Evolutionary conservation across 2,797 vertebrate genomes (phyloP).

Genomic region (Pseudomugil gertrudae): DNA sequence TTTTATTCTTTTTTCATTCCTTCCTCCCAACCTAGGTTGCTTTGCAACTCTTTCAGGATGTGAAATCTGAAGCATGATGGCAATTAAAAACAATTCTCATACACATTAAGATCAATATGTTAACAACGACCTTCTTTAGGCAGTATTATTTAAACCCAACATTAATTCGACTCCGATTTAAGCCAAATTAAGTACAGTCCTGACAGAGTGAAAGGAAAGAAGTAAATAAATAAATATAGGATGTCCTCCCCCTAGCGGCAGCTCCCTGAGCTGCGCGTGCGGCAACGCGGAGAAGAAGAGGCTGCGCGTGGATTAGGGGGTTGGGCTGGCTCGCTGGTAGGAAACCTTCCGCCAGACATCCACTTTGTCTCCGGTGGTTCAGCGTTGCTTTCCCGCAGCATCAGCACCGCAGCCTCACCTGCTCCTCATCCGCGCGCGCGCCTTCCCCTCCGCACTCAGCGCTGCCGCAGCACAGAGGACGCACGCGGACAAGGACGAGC

Average conservation of each 20-base stretch:
- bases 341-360: slow-evolving; percentile 65
- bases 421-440: slow-evolving; percentile 47
- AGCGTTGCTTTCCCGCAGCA: slow-evolving; percentile 61
- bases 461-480: slow-evolving; percentile 51
- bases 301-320: slow-evolving; percentile 70
- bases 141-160: slow-evolving; percentile 19
- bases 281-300: slow-evolving; percentile 38
- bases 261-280: slow-evolving; percentile 42
- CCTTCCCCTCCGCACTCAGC: slow-evolving; percentile 29
- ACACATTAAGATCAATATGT: too few relatives aligned
- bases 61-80: too few relatives aligned
- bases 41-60: too few relatives aligned
- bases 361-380: slow-evolving; percentile 60
- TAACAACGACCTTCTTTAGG: too few relatives aligned
- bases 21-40: too few relatives aligned
- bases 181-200: slow-evolving; percentile 53
- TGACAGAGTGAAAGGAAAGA: not conserved
- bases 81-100: too few relatives aligned
- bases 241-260: slow-evolving; percentile 53
- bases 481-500: slow-evolving; percentile 53
- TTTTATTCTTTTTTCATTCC: too few relatives aligned
- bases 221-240: not conserved
- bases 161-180: slow-evolving; percentile 37
- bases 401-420: slow-evolving; percentile 59
- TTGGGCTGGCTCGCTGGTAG: slow-evolving; percentile 71